phyloP scores from a whole-genome alignment of 2,888 invertebrate genomes.

The Sacculina carcini region DNA sequence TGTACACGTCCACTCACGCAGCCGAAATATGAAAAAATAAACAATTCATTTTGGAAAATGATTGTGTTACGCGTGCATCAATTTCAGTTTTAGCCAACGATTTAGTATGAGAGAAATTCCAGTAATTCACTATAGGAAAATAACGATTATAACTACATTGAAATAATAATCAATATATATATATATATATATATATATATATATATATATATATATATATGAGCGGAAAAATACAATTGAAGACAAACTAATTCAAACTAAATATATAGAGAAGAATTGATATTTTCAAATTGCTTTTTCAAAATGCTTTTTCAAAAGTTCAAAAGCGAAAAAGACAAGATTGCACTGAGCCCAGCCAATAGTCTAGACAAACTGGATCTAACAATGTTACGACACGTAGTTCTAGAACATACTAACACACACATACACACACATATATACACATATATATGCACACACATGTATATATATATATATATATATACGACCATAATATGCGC shows the following conservation, averaged over 20 bases:
- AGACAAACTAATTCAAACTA: conserved; percentile 11
- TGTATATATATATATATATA: conserved; percentile 4
- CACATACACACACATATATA: conserved; percentile 1
- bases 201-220: conserved; percentile 15
- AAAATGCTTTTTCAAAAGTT: too few relatives aligned
- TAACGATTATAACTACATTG: not conserved
- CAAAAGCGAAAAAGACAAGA: too few relatives aligned
- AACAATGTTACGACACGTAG: too few relatives aligned
- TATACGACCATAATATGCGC: not conserved
- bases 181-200: conserved; percentile 10
- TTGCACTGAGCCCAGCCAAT: too few relatives aligned
- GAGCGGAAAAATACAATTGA: conserved; percentile 13
- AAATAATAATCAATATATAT: not conserved
- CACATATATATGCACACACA: not conserved
- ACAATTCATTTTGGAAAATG: conserved; percentile 6
- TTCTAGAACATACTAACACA: too few relatives aligned
- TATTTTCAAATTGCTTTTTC: too few relatives aligned
- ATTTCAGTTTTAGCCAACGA: too few relatives aligned
- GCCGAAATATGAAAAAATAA: conserved; percentile 7
- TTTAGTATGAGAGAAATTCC: conserved; percentile 7
- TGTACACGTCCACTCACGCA: too few relatives aligned
- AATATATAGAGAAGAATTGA: conserved; percentile 9
- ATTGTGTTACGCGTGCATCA: too few relatives aligned
- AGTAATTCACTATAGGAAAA: too few relatives aligned
- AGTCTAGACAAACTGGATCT: too few relatives aligned